Evolutionary conservation across 2,113 vertebrate genomes (phyloP), one percentile per base, ranked within the genome.

Genomic region (Lepidothrix coronata): DNA sequence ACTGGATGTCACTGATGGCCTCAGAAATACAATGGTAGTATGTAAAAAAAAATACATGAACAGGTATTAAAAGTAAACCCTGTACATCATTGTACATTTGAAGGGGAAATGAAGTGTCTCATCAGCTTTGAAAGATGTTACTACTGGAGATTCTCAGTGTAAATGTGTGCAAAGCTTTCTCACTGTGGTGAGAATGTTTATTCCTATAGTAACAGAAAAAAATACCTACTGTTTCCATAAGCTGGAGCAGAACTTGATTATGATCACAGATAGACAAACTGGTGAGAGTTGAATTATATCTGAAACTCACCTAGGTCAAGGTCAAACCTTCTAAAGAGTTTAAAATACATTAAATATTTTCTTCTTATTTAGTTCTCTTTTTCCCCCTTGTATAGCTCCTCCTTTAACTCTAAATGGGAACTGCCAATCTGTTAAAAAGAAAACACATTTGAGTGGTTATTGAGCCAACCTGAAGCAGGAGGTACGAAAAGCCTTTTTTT

Each of bases 1-100:
- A 97, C 97, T 97, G 97, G 97, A 97, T 98, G 97, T 97, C 97
- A 98, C 97, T 97, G 97, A 97, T 93, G 80, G 89, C 96, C 94
- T 95, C 97, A 96, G 77, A 93, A 97, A 96, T 77, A 94, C 96
- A 96, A 93, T 89, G 71, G 63, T 51, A 92, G 49, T 76, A 75
- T 65, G 31, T 66, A 46, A 86, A 80, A 85, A 35, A 62, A 11
- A 39, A 39, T 0, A 2, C 17, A 41, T 43, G 14, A 46, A 74
- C 78, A 95, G 81, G 51, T 91, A 79, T 79, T 94, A 74, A 91
- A 74, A 77, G 23, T 39, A 73, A 39, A 21, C 1, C 14, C 22
- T 52, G 7, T 51, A 39, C 17, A 33, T 65, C 9, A 43, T 25
- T 33, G 27, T 27, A 51, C 3, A 16, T 72, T 85, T 79, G 49